Conservation (phyloP, 2,113 vertebrate genomes). For the Podarcis cretensis region DNA sequence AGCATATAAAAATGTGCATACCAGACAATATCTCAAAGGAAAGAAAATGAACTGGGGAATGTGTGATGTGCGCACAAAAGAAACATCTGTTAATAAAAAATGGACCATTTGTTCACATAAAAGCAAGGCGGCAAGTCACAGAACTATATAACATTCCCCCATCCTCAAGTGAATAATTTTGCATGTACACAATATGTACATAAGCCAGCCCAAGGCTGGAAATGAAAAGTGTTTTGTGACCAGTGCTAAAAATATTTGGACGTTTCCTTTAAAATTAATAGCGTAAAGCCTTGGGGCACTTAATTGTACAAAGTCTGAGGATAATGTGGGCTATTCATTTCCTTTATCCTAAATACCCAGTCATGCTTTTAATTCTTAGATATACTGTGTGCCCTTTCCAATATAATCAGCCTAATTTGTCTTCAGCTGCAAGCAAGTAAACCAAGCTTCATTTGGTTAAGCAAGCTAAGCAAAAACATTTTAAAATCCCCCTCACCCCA, state of each 20-base stretch:
- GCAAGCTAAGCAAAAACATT: conserved; percentile 57
- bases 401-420: conserved; percentile 58
- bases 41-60: conserved; percentile 34
- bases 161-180: neutral
- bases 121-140: neutral
- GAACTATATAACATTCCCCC: neutral
- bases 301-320: conserved; percentile 52
- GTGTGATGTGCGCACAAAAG: neutral
- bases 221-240: conserved; percentile 18
- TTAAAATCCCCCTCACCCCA: neutral
- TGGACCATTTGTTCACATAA: neutral
- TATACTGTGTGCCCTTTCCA: conserved; percentile 54
- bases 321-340: conserved; percentile 59
- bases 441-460: conserved; percentile 58
- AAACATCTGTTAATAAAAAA: neutral
- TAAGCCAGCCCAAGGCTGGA: neutral
- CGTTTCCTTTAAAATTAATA: conserved; percentile 46
- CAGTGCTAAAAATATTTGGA: conserved; percentile 44
- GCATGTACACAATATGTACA: neutral
- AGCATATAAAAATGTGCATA: rapidly evolving
- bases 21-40: neutral
- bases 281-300: conserved; percentile 9
- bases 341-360: conserved; percentile 54
- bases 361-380: conserved; percentile 56
- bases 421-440: conserved; percentile 60